Conservation (phyloP, 2,888 invertebrate genomes). For the Pollenia angustigena region DNA sequence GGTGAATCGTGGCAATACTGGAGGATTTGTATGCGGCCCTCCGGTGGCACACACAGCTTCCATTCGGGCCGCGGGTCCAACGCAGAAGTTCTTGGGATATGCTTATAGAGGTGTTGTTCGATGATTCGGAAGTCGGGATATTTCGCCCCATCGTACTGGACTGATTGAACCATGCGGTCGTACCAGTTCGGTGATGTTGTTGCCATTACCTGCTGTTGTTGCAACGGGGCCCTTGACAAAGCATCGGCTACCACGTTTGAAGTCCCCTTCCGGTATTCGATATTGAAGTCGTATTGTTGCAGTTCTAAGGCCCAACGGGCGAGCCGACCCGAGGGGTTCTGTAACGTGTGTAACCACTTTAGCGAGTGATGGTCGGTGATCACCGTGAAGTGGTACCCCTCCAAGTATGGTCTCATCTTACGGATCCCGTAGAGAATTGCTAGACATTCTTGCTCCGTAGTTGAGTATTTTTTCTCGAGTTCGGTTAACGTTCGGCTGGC, state of each 20-base stretch:
- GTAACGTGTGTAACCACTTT: conserved; percentile 64
- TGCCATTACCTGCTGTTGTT: background rate
- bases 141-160: background rate
- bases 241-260: conserved; percentile 44
- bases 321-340: conserved; percentile 61
- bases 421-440: conserved; percentile 65
- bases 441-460: conserved; percentile 67
- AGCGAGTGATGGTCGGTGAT: conserved; percentile 69
- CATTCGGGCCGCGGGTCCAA: conserved; percentile 39
- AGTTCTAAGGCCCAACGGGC: conserved; percentile 68
- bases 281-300: conserved; percentile 55
- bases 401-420: conserved; percentile 57
- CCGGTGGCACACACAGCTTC: conserved; percentile 54
- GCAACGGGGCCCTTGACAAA: conserved; percentile 36
- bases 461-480: conserved; percentile 60
- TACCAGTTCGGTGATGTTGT: conserved; percentile 33
- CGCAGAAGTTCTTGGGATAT: background rate
- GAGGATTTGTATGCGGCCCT: too few relatives aligned
- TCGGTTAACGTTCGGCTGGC: conserved; percentile 54
- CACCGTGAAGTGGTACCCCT: conserved; percentile 56
- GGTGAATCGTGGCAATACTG: background rate
- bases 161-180: background rate
- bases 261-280: conserved; percentile 43
- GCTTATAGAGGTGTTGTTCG: conserved; percentile 31
- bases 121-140: conserved; percentile 44